Percentiles rank a stretch among this genome's conserved stretches.
Evolutionary conservation across 2,888 invertebrate species (phyloP).

Genomic region (Seira sanloemensis): DNA sequence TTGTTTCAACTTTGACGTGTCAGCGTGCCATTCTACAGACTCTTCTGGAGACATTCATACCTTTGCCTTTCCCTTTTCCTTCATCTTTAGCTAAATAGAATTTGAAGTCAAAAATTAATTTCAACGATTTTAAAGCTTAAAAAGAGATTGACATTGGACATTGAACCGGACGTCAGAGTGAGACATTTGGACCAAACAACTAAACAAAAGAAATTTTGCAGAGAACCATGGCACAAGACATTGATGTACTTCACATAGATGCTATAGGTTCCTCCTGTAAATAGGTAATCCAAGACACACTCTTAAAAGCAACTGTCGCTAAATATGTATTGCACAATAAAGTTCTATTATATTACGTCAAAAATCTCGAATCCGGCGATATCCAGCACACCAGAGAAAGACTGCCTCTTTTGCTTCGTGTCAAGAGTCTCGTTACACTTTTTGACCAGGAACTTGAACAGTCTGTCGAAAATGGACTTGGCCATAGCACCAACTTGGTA

Average conservation of each 20-base stretch:
- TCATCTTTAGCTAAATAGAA: neutral
- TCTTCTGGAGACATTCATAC: neutral
- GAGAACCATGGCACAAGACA: too few relatives aligned
- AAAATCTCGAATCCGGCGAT: conserved; percentile 82
- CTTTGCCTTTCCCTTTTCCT: neutral
- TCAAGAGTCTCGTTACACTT: conserved; percentile 79
- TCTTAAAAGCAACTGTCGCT: too few relatives aligned
- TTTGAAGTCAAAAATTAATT: neutral
- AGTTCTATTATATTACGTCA: conserved; percentile 77
- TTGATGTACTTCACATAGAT: neutral
- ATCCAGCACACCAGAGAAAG: conserved; percentile 80
- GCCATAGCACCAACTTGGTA: conserved; percentile 75
- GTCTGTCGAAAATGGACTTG: conserved; percentile 76
- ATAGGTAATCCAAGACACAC: too few relatives aligned
- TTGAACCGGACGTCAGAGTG: too few relatives aligned
- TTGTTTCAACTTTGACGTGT: too few relatives aligned
- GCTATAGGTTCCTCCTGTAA: too few relatives aligned
- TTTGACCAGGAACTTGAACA: conserved; percentile 78
- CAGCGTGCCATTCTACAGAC: neutral
- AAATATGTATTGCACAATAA: too few relatives aligned
- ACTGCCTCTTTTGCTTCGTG: conserved; percentile 78
- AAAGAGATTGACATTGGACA: too few relatives aligned
- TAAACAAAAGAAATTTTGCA: too few relatives aligned
- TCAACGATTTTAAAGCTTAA: too few relatives aligned
- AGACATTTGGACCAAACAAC: too few relatives aligned